These are phyloP conservation scores for Cyanoramphus novaezelandiae DNA, from an alignment of 2,113 vertebrate genomes.

Conservation along the genomic window DNA sequence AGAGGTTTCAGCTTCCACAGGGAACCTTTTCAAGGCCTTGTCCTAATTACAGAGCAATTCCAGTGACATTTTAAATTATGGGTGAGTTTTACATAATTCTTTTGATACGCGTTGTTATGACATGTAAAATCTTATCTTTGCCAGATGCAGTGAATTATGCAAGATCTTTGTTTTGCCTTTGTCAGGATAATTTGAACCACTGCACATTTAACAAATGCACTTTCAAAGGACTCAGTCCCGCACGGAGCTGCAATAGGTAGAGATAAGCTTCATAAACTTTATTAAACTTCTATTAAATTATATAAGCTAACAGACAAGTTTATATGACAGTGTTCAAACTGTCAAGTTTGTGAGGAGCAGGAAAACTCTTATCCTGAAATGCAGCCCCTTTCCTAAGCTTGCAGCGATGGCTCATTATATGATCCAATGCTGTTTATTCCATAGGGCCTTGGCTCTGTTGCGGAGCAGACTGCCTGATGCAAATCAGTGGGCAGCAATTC, in stretches of 20 bases:
- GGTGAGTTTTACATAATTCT: conserved; percentile 54
- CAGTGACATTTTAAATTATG: conserved; percentile 55
- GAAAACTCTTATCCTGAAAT: background rate
- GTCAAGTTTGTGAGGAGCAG: background rate
- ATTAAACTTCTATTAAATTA: background rate
- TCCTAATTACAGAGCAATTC: conserved; percentile 52
- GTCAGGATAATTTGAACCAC: background rate
- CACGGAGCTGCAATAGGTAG: background rate
- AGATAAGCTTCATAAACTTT: background rate
- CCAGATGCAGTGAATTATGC: conserved; percentile 24
- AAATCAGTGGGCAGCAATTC: background rate
- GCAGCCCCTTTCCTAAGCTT: background rate
- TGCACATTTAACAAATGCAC: background rate
- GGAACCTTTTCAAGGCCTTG: conserved; percentile 29
- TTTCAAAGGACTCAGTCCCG: background rate
- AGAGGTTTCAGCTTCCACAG: background rate
- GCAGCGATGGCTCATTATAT: background rate
- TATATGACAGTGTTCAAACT: background rate
- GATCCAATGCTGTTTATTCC: background rate
- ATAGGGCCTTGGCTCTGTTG: rapidly evolving
- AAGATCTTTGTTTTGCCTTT: conserved; percentile 34
- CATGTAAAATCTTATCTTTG: conserved; percentile 33
- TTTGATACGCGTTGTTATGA: conserved; percentile 36
- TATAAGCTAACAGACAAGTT: background rate
- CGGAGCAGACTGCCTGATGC: background rate